phyloP scores from a whole-genome alignment of 2,113 vertebrate genomes.

The Zapornia atra region DNA sequence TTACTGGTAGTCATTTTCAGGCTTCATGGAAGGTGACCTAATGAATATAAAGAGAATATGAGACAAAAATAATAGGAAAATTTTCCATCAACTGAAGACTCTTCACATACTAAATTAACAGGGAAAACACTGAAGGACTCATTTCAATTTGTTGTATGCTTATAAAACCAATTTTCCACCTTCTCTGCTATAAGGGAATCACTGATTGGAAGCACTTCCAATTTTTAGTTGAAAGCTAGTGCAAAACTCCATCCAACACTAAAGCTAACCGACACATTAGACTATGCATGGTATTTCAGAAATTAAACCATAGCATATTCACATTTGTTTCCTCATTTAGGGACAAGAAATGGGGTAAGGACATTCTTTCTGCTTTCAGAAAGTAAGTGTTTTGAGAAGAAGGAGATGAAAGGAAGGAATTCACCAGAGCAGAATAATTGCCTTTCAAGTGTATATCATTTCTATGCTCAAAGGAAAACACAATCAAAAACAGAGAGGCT shows the following conservation, averaged over 20 bases:
- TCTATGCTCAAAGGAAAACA: background rate
- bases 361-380: background rate
- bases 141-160: constrained; percentile 5
- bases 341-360: background rate
- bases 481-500: background rate
- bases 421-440: background rate
- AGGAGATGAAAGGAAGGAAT: background rate
- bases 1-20: background rate
- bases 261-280: background rate
- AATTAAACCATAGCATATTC: background rate
- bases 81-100: background rate
- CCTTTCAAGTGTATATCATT: background rate
- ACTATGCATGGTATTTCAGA: background rate
- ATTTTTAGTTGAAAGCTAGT: background rate
- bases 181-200: background rate
- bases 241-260: background rate
- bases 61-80: background rate
- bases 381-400: background rate
- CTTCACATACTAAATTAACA: background rate
- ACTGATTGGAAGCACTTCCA: background rate
- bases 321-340: background rate
- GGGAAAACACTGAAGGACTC: background rate
- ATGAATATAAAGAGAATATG: background rate
- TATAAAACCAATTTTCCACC: constrained; percentile 29
- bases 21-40: background rate